phyloP scores from a whole-genome alignment of 2,888 invertebrate species.

The Nymphalis urticae region DNA sequence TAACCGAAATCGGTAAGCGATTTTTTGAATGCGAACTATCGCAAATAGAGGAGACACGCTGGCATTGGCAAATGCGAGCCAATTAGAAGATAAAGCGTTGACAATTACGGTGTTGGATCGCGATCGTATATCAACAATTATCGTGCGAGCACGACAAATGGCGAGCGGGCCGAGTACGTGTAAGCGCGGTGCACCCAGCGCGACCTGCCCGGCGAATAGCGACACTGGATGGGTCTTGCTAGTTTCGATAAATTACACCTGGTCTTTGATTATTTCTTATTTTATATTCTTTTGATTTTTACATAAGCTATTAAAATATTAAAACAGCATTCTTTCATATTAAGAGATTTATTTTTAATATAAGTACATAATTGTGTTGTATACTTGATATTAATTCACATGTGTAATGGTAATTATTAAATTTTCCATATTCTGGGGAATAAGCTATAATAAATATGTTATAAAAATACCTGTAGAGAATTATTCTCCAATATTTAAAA shows the following conservation, averaged over 20 bases:
- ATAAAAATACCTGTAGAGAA: too few relatives aligned
- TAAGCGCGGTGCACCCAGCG: slow-evolving; percentile 35
- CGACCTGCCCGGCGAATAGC: slow-evolving; percentile 24
- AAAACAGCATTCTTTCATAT: too few relatives aligned
- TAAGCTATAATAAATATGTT: too few relatives aligned
- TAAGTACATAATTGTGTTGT: too few relatives aligned
- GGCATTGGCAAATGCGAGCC: slow-evolving; percentile 81
- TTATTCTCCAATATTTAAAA: too few relatives aligned
- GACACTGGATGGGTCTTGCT: slow-evolving; percentile 10
- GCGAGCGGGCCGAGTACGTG: slow-evolving; percentile 48
- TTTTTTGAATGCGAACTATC: slow-evolving; percentile 64
- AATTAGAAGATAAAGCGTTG: slow-evolving; percentile 82
- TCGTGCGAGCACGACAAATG: slow-evolving; percentile 80
- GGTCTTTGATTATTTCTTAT: neutral
- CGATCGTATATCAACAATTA: slow-evolving; percentile 82
- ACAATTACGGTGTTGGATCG: slow-evolving; percentile 79
- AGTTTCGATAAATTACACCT: slow-evolving; percentile 12
- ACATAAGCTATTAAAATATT: too few relatives aligned
- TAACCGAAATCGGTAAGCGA: slow-evolving; percentile 46
- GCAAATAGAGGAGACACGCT: slow-evolving; percentile 64
- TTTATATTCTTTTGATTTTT: neutral
- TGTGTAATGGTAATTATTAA: too few relatives aligned
- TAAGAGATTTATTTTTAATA: too few relatives aligned
- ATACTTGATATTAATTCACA: too few relatives aligned
- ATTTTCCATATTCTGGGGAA: too few relatives aligned